Conservation (phyloP, 2,113 vertebrate genomes). For the Ascaphus truei region DNA sequence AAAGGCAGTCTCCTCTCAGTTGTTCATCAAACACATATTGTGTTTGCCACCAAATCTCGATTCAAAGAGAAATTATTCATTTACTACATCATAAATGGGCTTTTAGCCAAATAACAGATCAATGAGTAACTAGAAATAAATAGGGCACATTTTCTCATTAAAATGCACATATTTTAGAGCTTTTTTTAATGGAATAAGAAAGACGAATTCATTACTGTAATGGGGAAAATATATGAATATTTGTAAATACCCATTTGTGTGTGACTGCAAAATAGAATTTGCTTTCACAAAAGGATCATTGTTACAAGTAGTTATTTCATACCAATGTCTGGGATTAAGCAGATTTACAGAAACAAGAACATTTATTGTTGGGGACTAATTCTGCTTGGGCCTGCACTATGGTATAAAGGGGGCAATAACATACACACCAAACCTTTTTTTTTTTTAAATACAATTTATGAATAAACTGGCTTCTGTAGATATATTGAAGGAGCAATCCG, state of each 20-base stretch:
- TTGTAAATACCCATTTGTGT: not conserved
- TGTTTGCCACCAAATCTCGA: not conserved
- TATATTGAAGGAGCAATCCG: too few species aligned
- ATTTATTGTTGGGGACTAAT: not conserved
- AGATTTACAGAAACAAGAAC: not conserved
- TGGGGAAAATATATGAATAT: not conserved
- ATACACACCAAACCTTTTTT: too few species aligned
- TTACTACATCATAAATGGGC: not conserved
- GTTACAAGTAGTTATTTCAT: not conserved
- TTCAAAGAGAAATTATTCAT: not conserved
- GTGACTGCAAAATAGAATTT: not conserved
- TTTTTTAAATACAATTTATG: too few species aligned
- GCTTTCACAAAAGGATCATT: not conserved
- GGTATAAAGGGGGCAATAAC: too few species aligned
- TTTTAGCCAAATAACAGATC: constrained; percentile 21
- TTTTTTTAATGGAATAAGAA: constrained; percentile 1
- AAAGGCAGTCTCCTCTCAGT: constrained; percentile 10
- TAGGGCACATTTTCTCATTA: constrained; percentile 11
- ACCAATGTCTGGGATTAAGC: not conserved
- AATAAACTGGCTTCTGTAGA: too few species aligned
- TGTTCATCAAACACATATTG: constrained; percentile 27
- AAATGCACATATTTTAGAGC: constrained; percentile 21
- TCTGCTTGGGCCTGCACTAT: not conserved
- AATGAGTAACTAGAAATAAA: constrained; percentile 12
- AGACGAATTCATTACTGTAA: constrained; percentile 12